A percentile compares a stretch with the other conserved stretches of the same genome.
These are phyloP conservation scores for Malurus melanocephalus DNA, from an alignment of 2,113 vertebrate genomes.

Conservation along the genomic window DNA sequence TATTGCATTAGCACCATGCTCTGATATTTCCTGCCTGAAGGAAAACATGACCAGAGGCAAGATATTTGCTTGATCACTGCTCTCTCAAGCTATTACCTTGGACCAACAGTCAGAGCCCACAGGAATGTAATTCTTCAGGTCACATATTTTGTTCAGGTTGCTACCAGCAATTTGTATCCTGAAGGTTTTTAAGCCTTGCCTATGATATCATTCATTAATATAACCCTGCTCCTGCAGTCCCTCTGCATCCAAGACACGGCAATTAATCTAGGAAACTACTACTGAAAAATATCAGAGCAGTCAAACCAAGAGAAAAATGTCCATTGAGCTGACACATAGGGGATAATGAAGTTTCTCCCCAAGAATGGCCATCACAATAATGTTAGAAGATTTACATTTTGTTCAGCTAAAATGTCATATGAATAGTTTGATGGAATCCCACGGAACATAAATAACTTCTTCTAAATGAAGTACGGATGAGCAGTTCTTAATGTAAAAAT, in stretches of 20 bases:
- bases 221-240: background rate
- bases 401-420: constrained; percentile 1
- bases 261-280: constrained; percentile 21
- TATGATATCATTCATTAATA: background rate
- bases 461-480: background rate
- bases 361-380: background rate
- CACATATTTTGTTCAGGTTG: background rate
- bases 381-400: background rate
- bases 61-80: background rate
- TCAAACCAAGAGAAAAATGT: constrained; percentile 28
- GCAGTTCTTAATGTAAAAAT: background rate
- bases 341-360: constrained; percentile 6
- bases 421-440: background rate
- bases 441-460: background rate
- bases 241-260: background rate
- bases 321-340: background rate
- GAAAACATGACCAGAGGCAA: background rate
- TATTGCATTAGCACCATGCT: background rate
- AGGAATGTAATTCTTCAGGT: background rate
- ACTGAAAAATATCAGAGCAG: constrained; percentile 12
- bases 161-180: background rate
- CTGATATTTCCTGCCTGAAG: background rate
- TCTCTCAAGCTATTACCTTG: background rate
- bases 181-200: constrained; percentile 5
- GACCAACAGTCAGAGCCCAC: background rate